Evolutionary conservation across 1,140 invertebrate species (phyloP).

Genomic region (Palaemon carinicauda): DNA sequence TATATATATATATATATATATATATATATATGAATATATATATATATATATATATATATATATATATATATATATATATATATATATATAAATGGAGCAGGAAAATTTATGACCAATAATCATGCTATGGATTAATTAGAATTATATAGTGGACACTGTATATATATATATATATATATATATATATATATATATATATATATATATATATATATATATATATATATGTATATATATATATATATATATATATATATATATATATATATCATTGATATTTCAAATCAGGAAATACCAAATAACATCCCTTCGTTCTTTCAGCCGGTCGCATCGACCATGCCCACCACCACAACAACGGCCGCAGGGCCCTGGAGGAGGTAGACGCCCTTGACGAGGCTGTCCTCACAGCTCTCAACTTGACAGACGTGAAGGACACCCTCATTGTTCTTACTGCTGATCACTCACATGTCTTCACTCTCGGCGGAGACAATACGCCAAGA

Average conservation of each 20-base stretch:
- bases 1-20: background rate
- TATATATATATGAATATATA: background rate
- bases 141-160: no score
- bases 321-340: constrained; percentile 71
- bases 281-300: no score
- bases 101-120: no score
- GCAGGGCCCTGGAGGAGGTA: constrained; percentile 80
- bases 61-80: background rate
- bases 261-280: no score
- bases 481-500: constrained; percentile 74
- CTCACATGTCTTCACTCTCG: constrained; percentile 81
- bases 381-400: constrained; percentile 79
- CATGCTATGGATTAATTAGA: no score
- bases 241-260: constrained; percentile 15
- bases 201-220: background rate
- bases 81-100: no score
- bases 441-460: constrained; percentile 84
- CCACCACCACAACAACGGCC: constrained; percentile 72
- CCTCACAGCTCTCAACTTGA: constrained; percentile 73
- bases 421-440: constrained; percentile 77
- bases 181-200: background rate
- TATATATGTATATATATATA: background rate
- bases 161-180: background rate
- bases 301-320: constrained; percentile 68
- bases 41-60: background rate